Evolutionary conservation across 2,888 invertebrate species (phyloP).

Genomic region (Rhaphigaster nebulosa): DNA sequence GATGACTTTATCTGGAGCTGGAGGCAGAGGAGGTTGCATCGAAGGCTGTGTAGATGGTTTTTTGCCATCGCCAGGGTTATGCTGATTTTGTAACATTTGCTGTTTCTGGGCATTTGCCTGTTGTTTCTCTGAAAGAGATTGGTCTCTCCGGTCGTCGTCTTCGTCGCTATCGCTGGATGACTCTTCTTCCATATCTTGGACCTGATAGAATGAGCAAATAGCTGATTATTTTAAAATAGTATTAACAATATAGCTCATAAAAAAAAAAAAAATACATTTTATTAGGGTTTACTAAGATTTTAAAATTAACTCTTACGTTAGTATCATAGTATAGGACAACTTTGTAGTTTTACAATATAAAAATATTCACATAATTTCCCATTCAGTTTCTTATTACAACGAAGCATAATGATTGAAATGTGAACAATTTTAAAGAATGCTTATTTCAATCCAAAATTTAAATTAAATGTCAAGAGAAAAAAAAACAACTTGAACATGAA

Average conservation of each 20-base stretch:
- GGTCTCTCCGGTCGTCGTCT: slow-evolving; percentile 65
- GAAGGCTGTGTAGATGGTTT: slow-evolving; percentile 56
- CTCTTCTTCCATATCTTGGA: slow-evolving; percentile 94
- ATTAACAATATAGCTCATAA: background rate
- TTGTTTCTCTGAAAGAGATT: slow-evolving; percentile 35
- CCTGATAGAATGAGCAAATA: slow-evolving; percentile 69
- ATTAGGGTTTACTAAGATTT: too few species aligned
- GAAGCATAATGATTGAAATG: too few species aligned
- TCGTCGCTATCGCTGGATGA: slow-evolving; percentile 79
- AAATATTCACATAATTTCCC: too few species aligned
- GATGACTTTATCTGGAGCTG: slow-evolving; percentile 91
- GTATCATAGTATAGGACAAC: too few species aligned
- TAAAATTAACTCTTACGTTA: too few species aligned
- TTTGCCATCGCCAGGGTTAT: slow-evolving; percentile 65
- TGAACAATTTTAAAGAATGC: too few species aligned
- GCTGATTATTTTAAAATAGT: background rate
- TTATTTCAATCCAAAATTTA: too few species aligned
- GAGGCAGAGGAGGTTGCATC: slow-evolving; percentile 81
- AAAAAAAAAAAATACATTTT: too few species aligned
- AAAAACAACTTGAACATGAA: too few species aligned
- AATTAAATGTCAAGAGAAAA: too few species aligned
- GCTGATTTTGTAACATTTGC: background rate
- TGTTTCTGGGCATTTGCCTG: background rate
- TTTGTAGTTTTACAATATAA: too few species aligned
- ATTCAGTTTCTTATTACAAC: too few species aligned